Percentiles rank a stretch among this genome's conserved stretches.
These are phyloP conservation scores for Papilio machaon DNA, from an alignment of 1,140 invertebrate genomes.

Conservation along the genomic window DNA sequence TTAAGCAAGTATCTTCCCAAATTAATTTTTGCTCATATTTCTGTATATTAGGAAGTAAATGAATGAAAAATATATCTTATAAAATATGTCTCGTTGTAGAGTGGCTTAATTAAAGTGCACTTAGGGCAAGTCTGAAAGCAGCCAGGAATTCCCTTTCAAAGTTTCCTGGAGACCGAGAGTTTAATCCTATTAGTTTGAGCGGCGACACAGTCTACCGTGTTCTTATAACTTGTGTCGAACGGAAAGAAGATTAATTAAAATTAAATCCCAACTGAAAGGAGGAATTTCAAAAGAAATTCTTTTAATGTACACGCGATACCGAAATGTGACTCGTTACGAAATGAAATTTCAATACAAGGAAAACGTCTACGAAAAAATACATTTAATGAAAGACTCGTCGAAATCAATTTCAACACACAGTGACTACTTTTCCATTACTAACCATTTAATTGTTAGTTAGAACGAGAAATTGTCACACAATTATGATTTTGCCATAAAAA, in stretches of 20 bases:
- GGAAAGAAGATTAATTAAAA: conserved; percentile 31
- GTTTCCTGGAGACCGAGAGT: conserved; percentile 19
- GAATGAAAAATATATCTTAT: not conserved
- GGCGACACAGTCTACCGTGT: conserved; percentile 3
- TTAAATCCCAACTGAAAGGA: not conserved
- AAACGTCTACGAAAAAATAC: not conserved
- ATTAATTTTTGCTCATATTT: no score
- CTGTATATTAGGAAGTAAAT: not conserved
- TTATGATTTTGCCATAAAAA: not conserved
- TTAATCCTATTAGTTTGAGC: conserved; percentile 32
- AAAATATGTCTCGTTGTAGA: conserved; percentile 10
- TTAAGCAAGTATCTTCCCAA: no score
- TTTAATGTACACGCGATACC: not conserved
- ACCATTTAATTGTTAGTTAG: no score
- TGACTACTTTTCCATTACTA: no score
- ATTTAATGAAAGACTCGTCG: not conserved
- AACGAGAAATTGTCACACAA: no score
- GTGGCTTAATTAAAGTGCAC: conserved; percentile 33
- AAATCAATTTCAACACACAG: not conserved
- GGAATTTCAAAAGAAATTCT: conserved; percentile 10
- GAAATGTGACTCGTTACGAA: not conserved
- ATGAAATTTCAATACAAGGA: not conserved
- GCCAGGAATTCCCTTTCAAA: conserved; percentile 14
- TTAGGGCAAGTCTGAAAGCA: conserved; percentile 32
- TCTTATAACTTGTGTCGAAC: conserved; percentile 27